phyloP scores from a whole-genome alignment of 2,888 invertebrate species.

The Agrotis ipsilon region DNA sequence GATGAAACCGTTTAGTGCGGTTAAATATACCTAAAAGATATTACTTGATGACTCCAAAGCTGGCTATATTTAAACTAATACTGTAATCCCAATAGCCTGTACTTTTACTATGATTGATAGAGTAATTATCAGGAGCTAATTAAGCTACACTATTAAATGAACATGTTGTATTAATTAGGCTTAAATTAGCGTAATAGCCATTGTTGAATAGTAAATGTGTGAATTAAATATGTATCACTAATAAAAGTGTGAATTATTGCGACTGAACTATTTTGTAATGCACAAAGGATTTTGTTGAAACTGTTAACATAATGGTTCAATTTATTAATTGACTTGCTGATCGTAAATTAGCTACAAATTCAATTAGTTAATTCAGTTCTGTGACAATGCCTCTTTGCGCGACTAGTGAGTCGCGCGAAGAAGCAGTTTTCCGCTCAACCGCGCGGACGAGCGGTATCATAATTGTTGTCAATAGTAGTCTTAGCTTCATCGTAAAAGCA shows the following conservation, averaged over 20 bases:
- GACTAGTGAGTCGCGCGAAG: too few species aligned
- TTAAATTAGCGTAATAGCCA: conserved; percentile 54
- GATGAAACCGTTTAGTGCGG: too few species aligned
- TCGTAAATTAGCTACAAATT: neutral
- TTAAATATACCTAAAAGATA: neutral
- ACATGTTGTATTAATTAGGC: conserved; percentile 48
- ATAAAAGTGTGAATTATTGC: conserved; percentile 21
- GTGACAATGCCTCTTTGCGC: too few species aligned
- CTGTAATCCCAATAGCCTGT: conserved; percentile 30
- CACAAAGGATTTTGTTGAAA: conserved; percentile 7
- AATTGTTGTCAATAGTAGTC: too few species aligned
- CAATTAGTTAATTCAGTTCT: neutral
- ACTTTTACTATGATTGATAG: conserved; percentile 69
- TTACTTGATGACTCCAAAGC: neutral
- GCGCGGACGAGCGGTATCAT: too few species aligned
- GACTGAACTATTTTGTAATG: conserved; percentile 3
- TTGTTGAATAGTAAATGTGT: conserved; percentile 46
- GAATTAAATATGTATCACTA: conserved; percentile 43
- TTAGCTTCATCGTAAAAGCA: too few species aligned
- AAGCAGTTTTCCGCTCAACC: too few species aligned
- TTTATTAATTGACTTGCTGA: neutral
- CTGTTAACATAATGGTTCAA: neutral
- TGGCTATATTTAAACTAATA: conserved; percentile 14
- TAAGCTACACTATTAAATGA: conserved; percentile 51
- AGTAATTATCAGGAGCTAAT: conserved; percentile 55